Conservation (phyloP, 2,888 invertebrate species). For the Glyphotaelius pellucidus region DNA sequence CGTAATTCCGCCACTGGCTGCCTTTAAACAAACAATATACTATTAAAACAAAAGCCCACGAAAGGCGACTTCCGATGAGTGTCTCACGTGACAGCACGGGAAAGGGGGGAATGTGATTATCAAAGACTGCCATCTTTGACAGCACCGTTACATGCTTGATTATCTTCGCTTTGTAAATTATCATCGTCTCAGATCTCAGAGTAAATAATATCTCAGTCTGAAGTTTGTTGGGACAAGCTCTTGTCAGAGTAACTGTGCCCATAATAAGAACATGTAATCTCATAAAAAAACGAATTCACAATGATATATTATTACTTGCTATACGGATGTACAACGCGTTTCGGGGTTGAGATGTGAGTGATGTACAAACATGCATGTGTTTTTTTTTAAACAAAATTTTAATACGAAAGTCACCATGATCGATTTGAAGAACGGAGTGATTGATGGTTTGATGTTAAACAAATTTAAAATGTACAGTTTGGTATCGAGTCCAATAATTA, state of each 20-base stretch:
- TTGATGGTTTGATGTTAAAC: background rate
- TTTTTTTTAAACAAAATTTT: background rate
- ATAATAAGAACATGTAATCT: background rate
- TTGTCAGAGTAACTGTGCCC: constrained; percentile 24
- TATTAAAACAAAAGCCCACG: background rate
- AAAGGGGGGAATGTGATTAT: background rate
- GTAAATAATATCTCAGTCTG: constrained; percentile 11
- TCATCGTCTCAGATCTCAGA: background rate
- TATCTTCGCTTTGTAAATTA: constrained; percentile 20
- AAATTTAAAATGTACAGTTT: background rate
- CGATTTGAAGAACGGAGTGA: background rate
- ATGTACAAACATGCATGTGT: background rate
- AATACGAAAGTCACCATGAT: background rate
- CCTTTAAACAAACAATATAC: background rate
- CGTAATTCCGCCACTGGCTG: background rate
- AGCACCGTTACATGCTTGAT: constrained; percentile 16
- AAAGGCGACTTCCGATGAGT: background rate
- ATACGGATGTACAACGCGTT: background rate
- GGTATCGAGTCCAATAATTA: background rate
- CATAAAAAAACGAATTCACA: background rate
- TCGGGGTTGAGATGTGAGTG: background rate
- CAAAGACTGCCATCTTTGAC: background rate
- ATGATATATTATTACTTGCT: background rate
- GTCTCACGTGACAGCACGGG: background rate
- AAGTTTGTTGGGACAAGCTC: background rate